Evolutionary conservation across 2,797 vertebrate genomes (phyloP).

Genomic region (Trematomus bernacchii): DNA sequence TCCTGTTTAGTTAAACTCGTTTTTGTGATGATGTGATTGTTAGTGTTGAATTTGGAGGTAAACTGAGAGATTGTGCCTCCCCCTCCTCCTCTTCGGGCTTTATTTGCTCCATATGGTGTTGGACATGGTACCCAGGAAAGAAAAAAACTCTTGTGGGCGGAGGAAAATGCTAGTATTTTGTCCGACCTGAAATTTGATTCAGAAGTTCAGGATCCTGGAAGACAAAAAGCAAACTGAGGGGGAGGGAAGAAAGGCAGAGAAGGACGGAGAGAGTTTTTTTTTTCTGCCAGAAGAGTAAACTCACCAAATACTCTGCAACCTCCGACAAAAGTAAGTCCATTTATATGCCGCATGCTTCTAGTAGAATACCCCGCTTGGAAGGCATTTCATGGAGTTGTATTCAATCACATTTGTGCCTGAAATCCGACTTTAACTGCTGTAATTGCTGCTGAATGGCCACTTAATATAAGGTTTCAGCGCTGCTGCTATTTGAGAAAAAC

Average conservation of each 20-base stretch:
- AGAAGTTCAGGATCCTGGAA: slow-evolving; percentile 82
- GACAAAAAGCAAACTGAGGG: slow-evolving; percentile 81
- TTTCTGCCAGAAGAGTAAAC: slow-evolving; percentile 49
- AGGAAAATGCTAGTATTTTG: slow-evolving; percentile 83
- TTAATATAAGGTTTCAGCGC: slow-evolving; percentile 33
- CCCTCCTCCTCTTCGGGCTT: slow-evolving; percentile 51
- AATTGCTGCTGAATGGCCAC: slow-evolving; percentile 46
- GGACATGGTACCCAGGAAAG: slow-evolving; percentile 78
- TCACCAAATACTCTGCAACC: slow-evolving; percentile 53
- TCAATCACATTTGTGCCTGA: background rate
- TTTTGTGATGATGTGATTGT: slow-evolving; percentile 54
- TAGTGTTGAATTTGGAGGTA: slow-evolving; percentile 67
- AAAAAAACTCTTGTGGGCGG: slow-evolving; percentile 72
- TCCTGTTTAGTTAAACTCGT: slow-evolving; percentile 55
- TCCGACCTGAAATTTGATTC: slow-evolving; percentile 87
- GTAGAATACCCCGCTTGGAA: background rate
- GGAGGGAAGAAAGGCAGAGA: slow-evolving; percentile 69
- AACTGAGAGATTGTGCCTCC: slow-evolving; percentile 60
- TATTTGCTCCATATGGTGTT: slow-evolving; percentile 85
- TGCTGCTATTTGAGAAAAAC: slow-evolving; percentile 23
- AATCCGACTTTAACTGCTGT: background rate
- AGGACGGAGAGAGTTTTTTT: slow-evolving; percentile 49
- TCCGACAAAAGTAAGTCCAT: slow-evolving; percentile 73
- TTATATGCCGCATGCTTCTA: slow-evolving; percentile 6
- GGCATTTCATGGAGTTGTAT: background rate